Base-by-base conservation (phyloP, 2,113 vertebrate genomes). In the Rhynchopsitta pachyrhyncha region DNA sequence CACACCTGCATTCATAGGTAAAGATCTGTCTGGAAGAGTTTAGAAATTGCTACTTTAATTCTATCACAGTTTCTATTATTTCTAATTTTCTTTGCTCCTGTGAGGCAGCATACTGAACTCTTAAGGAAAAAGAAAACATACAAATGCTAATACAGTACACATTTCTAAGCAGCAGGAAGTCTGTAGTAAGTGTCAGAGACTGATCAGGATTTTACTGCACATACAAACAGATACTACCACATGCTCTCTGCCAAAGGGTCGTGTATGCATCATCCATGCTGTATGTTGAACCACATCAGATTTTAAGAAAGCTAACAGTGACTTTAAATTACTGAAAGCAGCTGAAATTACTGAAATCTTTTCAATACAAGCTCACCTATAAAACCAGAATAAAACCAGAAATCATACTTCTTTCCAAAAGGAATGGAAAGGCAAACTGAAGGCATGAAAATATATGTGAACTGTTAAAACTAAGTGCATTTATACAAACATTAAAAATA, bases 181-280 rank as follows among this genome's bases (percentile, higher is more conserved):
- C 96, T 90, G 94, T 42, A 92, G 88, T 97, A 98, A 98, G 98
- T 97, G 97, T 98, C 97, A 98, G 97, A 97, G 97, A 98, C 95
- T 96, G 97, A 98, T 98, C 97, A 95, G 81, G 50, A 88, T 93
- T 97, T 93, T 94, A 94, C 86, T 96, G 95, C 92, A 73, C 93
- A 93, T 87, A 96, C 93, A 97, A 98, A 97, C 93, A 97, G 94
- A 66, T 39, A 76, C 94, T 95, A 95, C 92, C 91, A 90, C 94
- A 91, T 96, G 74, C 78, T 78, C 29, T 77, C 50, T 76, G 79
- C 88, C 77, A 93, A 78, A 85, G 95, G 96, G 95, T 95, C 77
- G 8, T 13, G n/a, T 25, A 55, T 92, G 96, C 67, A 87, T 95
- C 78, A 92, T 49, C 84, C 53, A 23, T 76, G 89, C 91, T 82